A percentile compares a stretch with the other conserved stretches of the same genome.
phyloP scores from a whole-genome alignment of 1,140 invertebrate species.

The Drosophila bipectinata region DNA sequence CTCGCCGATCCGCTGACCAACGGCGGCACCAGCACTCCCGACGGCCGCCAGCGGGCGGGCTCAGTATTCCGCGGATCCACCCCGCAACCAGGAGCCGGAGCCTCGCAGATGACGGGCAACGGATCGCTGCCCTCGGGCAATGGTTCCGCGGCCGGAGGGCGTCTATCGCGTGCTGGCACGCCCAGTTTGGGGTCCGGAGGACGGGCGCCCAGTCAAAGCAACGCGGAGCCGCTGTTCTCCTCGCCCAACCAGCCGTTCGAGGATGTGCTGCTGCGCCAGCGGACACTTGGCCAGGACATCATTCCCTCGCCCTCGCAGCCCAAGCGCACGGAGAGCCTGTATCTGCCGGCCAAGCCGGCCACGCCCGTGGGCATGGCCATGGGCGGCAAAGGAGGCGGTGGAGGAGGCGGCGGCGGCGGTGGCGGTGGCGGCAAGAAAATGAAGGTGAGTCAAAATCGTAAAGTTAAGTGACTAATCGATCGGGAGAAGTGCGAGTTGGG shows the following conservation, averaged over 20 bases:
- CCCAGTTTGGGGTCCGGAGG: slow-evolving; percentile 71
- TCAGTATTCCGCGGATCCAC: slow-evolving; percentile 71
- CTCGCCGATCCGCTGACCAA: slow-evolving; percentile 66
- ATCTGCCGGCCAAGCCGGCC: slow-evolving; percentile 86
- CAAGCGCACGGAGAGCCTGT: slow-evolving; percentile 94
- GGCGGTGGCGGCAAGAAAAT: slow-evolving; percentile 84
- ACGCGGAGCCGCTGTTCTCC: slow-evolving; percentile 61
- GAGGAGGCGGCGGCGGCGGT: slow-evolving; percentile 84
- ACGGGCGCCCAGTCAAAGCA: slow-evolving; percentile 62
- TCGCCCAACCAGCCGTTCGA: slow-evolving; percentile 88
- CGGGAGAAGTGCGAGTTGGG: background rate
- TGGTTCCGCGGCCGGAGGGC: slow-evolving; percentile 60
- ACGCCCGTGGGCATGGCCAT: slow-evolving; percentile 84
- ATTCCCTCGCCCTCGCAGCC: slow-evolving; percentile 92
- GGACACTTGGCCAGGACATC: slow-evolving; percentile 93
- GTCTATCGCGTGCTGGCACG: slow-evolving; percentile 84
- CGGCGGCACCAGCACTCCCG: slow-evolving; percentile 84
- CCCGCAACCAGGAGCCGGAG: slow-evolving; percentile 83
- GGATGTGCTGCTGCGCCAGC: slow-evolving; percentile 90
- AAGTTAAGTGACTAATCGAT: background rate
- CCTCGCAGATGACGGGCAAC: slow-evolving; percentile 84
- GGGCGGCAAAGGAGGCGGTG: slow-evolving; percentile 83
- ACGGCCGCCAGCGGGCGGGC: slow-evolving; percentile 85
- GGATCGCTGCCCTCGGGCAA: slow-evolving; percentile 84
- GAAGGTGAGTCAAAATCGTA: slow-evolving; percentile 62